phyloP scores from a whole-genome alignment of 2,113 vertebrate species.

The Synodontis membranacea region DNA sequence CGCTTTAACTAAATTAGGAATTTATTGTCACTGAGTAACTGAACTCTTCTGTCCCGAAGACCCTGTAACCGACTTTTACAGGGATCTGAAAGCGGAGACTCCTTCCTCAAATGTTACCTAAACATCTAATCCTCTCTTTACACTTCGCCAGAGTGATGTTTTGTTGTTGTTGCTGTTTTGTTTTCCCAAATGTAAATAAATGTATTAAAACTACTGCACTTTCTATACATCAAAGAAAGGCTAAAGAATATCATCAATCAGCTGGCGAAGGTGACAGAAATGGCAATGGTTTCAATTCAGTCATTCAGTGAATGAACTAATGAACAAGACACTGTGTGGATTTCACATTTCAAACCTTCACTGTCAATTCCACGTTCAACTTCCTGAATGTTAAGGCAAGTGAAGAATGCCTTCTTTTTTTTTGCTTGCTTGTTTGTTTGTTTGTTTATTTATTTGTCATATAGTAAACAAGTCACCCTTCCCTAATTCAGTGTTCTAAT shows the following conservation, averaged over 20 bases:
- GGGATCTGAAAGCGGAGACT: neutral
- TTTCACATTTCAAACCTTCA: neutral
- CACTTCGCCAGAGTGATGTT: neutral
- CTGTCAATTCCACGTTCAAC: neutral
- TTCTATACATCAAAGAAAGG: neutral
- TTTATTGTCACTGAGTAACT: neutral
- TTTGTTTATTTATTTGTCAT: neutral
- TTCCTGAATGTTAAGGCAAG: neutral
- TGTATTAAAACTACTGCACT: neutral
- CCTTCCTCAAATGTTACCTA: neutral
- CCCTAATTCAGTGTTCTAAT: neutral
- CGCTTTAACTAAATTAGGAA: neutral
- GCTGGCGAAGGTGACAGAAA: neutral
- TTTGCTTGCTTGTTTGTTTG: too few species aligned
- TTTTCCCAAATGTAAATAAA: neutral
- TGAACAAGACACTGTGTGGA: too few species aligned
- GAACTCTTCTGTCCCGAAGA: neutral
- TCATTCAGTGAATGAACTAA: too few species aligned
- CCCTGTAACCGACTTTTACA: neutral
- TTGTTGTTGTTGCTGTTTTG: too few species aligned
- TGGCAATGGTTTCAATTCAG: neutral
- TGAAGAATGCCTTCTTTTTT: neutral
- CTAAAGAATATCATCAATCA: neutral
- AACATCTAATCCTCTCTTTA: neutral
- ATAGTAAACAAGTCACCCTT: neutral